Evolutionary conservation across 2,113 vertebrate species (phyloP), one percentile per base, ranked within the genome.

Genomic region (Corvus cornix): DNA sequence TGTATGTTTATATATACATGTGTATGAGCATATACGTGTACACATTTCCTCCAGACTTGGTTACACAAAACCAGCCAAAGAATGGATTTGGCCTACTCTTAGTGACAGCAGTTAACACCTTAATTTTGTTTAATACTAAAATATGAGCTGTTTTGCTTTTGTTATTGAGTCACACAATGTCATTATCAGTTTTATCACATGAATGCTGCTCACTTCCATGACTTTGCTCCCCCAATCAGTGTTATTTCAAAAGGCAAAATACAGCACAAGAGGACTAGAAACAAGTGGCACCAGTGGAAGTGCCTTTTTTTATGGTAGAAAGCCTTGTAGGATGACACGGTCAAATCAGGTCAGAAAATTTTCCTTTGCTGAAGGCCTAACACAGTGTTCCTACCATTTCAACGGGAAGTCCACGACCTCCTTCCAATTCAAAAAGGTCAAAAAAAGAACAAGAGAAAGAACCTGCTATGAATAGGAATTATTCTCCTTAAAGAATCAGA

Each of bases 11-110:
- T 16, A 14, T 8, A 33, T 8, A 41, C 7, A 2, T 6, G 7
- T 17, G 9, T 19, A 16, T 18, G 16, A 53, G 37, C 6, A 52
- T 7, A 23, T 22, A 53, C 0, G 0, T 10, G 33, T 11, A 74
- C 7, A 21, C 13, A 27, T 33, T 49, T 27, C 13, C 28, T 9
- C 20, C 48, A 53, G 28, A 33, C 8, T 19, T 35, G 24, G 48
- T 49, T 11, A 72, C 11, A 37, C 16, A 73, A 75, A 92, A 82
- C 13, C 44, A 69, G 44, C 7, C 46, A 63, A 79, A 43, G 7
- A 72, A 89, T 13, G 35, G 16, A 80, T 58, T 56, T 55, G 13
- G 30, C 59, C 20, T 56, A 23, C 35, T 60, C 55, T 46, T 27
- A 48, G 11, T 33, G 55, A 53, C 39, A 78, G n/a, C 39, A 70